Evolutionary conservation across 2,888 invertebrate species (phyloP), one percentile per base, ranked within the genome.

Genomic region (Pandemis corylana): DNA sequence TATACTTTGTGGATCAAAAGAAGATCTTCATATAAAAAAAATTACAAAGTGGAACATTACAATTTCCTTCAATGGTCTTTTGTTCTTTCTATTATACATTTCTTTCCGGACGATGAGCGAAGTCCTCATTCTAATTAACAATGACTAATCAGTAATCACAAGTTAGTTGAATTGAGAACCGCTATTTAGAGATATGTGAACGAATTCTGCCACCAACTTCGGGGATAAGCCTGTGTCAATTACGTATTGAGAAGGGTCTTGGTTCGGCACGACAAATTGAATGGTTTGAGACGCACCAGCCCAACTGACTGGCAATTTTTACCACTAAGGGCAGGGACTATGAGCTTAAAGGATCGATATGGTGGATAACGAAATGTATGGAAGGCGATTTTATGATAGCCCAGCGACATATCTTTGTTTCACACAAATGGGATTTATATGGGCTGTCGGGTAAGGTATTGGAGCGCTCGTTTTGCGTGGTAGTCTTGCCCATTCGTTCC

Each of bases 181-280:
- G 78, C 79, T 81, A 79, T 81, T 80, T 80, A 78, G 78, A 78
- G 79, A 79, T 81, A 84, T 79, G 80, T 86, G 90, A 89, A 92
- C 90, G 90, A 91, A 92, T 90, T 89, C 91, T 87, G 89, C 87
- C 83, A 88, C 89, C 87, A 89, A 91, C 84, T 91, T 89, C 81
- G 83, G 86, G 90, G 91, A 90, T 93, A 92, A 92, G 90, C 92
- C 87, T 86, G 87, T 91, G 92, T 93, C 92, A 93, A 92, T 93
- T 93, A 93, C 88, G 87, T 84, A 91, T 90, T 93, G 92, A 92
- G 90, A 86, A 93, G 92, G 92, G 93, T 92, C 84, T 80, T 82
- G 82, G 83, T 84, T 83, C 84, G 82, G 78, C 82, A 85, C 87
- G 90, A 92, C 90, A 92, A 93, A 93, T 90, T 90, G 91, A 90